Evolutionary conservation across 2,113 vertebrate species (phyloP).

Genomic region (Pyxicephalus adspersus): DNA sequence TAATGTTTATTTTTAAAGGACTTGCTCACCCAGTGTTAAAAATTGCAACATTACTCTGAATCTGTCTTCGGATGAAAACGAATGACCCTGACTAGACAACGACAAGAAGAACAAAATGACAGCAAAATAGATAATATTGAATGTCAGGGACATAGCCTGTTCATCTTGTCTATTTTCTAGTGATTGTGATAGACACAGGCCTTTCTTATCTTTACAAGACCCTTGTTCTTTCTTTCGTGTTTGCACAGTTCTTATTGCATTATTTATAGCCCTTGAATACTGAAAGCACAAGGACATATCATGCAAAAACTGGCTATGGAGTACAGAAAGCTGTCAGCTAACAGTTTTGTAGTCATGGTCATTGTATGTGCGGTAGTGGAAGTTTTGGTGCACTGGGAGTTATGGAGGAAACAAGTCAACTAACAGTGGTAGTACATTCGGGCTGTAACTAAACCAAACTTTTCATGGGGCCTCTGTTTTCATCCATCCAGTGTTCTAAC

Average conservation of each 20-base stretch:
- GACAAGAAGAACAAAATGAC: conserved; percentile 29
- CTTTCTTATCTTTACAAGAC: conserved; percentile 12
- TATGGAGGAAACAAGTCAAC: no score
- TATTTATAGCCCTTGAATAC: background rate
- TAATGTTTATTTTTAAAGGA: conserved; percentile 37
- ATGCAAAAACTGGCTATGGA: background rate
- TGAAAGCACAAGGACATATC: conserved; percentile 16
- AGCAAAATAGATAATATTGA: conserved; percentile 17
- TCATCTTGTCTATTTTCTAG: conserved; percentile 21
- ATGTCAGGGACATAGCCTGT: conserved; percentile 3
- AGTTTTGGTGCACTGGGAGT: no score
- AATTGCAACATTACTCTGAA: conserved; percentile 33
- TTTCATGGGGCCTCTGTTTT: no score
- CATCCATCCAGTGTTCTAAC: no score
- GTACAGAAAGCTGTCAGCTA: background rate
- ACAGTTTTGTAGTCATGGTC: no score
- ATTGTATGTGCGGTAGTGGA: no score
- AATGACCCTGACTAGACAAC: conserved; percentile 2
- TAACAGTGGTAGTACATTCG: no score
- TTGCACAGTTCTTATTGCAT: background rate
- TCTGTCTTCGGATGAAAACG: background rate
- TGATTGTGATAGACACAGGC: conserved; percentile 20
- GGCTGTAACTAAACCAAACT: no score
- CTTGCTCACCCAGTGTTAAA: conserved; percentile 27
- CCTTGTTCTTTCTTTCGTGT: conserved; percentile 26